Conservation (phyloP, 2,113 vertebrate species). For the Chloroceryle aenea region DNA sequence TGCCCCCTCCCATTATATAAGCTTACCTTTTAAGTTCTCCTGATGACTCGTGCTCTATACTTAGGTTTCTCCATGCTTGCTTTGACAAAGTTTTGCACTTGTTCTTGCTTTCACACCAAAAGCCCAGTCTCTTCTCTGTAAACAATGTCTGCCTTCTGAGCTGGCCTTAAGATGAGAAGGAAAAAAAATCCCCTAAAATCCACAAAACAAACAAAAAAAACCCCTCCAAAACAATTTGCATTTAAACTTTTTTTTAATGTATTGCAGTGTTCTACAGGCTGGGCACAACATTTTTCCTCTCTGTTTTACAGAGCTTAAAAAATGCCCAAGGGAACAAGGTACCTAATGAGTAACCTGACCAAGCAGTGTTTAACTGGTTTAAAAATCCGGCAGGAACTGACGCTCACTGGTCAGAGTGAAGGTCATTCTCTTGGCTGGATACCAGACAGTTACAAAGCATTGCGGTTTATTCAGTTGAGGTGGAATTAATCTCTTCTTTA, state of each 20-base stretch:
- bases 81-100: neutral
- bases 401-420: conserved; percentile 32
- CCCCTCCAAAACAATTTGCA: neutral
- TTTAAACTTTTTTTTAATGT: neutral
- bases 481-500: neutral
- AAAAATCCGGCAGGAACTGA: conserved; percentile 19
- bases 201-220: neutral
- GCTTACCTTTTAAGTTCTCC: conserved; percentile 13
- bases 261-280: neutral
- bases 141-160: neutral
- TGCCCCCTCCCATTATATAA: neutral
- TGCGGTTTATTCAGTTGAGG: neutral
- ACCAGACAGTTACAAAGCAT: neutral
- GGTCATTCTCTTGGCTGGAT: conserved; percentile 30
- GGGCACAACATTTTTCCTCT: neutral
- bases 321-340: conserved; percentile 27
- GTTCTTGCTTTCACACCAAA: neutral
- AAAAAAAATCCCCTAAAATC: neutral
- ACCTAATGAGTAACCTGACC: conserved; percentile 58
- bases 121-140: neutral
- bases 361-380: neutral
- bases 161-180: neutral
- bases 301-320: conserved; percentile 32
- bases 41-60: neutral
- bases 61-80: neutral